phyloP scores from a whole-genome alignment of 2,888 invertebrate species.

The Hydriomena furcata region DNA sequence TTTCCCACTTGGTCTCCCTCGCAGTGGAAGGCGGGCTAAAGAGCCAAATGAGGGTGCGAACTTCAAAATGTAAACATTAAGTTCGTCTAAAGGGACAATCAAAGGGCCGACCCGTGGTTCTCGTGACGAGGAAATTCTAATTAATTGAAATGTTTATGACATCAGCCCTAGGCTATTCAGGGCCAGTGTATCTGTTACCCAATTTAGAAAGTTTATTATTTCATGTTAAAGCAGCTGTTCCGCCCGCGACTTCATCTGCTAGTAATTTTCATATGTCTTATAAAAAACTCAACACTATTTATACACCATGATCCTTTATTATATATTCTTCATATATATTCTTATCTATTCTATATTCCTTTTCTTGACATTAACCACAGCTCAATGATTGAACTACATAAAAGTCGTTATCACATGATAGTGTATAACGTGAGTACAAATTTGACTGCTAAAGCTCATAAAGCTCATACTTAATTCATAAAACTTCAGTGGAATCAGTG shows the following conservation, averaged over 20 bases:
- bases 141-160: constrained; percentile 67
- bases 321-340: no score
- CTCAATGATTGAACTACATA: no score
- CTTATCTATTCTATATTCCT: no score
- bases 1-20: constrained; percentile 1
- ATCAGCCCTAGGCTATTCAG: constrained; percentile 40
- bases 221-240: background rate
- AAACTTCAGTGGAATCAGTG: no score
- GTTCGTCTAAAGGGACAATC: constrained; percentile 58
- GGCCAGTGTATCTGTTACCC: constrained; percentile 39
- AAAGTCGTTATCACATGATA: no score
- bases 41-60: constrained; percentile 50
- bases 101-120: constrained; percentile 48
- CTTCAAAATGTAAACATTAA: constrained; percentile 59
- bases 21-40: constrained; percentile 7
- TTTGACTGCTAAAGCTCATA: no score
- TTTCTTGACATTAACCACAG: no score
- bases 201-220: constrained; percentile 31
- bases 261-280: background rate
- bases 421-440: no score
- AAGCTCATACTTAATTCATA: no score
- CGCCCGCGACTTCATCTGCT: no score
- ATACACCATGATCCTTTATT: no score
- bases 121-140: constrained; percentile 53
- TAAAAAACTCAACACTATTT: background rate